Base-by-base conservation (phyloP, 37 sponge, comb jelly and placozoan genomes). In the Chondrosia reniformis region DNA sequence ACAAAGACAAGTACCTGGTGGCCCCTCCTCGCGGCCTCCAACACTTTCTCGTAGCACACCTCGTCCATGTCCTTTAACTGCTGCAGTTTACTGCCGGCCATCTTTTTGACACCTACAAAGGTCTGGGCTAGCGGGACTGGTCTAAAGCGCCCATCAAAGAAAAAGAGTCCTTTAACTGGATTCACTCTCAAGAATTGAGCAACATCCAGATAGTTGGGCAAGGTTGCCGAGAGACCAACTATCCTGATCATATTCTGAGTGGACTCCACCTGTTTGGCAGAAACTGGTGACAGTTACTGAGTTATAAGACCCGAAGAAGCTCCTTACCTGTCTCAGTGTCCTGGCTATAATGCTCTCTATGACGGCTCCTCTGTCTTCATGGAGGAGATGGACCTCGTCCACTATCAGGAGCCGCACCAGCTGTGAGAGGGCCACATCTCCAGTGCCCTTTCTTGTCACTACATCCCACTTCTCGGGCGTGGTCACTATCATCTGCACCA, bases 381-480 rank as follows among this genome's bases (percentile, higher is more conserved):
- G 96, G 17, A 98, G 86, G 39, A 98, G 76, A 38, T 98, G 99
- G 21, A 98, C 93, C 84, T 98, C 99, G 37, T 98, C 99, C 43
- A 98, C 87, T 55, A 98, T 95, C 55, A 98, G 91, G 3, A 98
- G 89, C 28, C 86, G 76, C 21, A 98, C 99, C 22, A 90, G 83
- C 81, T 92, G 95, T 0, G 94, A 79, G 28, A 98, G 89, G 7
- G 88, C 82, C 41, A 95, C 93, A 46, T 98, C 99, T 25, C 99
- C 96, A 8, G 95, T 94, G 13, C 90, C 84, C 75, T 98, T 98
- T 17, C 99, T 61, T n/a, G 99, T 98, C 28, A 98, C 96, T 30
- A 98, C 99, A 69, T 98, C 99, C 99, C 99, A 98, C 75, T 98
- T 98, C 89, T 98, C 99, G 12, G 99, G 99, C 17, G 99, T 98